Evolutionary conservation across 2,113 vertebrate species (phyloP).

Genomic region (Synodontis membranacea): DNA sequence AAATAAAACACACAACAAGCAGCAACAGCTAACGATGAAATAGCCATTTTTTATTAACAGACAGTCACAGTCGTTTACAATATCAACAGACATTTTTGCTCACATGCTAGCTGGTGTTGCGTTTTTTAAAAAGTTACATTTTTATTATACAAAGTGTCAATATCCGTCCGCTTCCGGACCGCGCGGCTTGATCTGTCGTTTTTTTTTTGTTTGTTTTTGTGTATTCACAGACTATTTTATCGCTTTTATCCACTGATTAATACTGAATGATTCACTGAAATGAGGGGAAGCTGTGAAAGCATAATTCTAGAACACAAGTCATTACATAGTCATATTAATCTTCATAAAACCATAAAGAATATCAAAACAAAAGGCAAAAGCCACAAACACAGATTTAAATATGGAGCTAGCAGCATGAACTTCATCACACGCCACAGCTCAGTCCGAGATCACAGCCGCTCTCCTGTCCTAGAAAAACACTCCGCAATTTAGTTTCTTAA

Average conservation of each 20-base stretch:
- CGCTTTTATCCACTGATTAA: conserved; percentile 46
- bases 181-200: conserved; percentile 25
- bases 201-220: background rate
- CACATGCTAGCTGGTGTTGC: conserved; percentile 85
- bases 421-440: background rate
- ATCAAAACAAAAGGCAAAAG: conserved; percentile 9
- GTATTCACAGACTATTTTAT: conserved; percentile 39
- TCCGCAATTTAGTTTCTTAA: background rate
- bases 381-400: conserved; percentile 26
- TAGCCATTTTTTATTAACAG: conserved; percentile 84
- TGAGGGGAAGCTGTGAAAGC: conserved; percentile 43
- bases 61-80: conserved; percentile 90
- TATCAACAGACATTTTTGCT: conserved; percentile 84
- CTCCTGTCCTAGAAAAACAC: background rate
- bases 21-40: conserved; percentile 47
- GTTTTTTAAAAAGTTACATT: conserved; percentile 59
- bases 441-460: conserved; percentile 27
- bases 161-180: conserved; percentile 40
- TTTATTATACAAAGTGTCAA: conserved; percentile 56
- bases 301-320: background rate
- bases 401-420: conserved; percentile 15
- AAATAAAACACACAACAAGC: conserved; percentile 2
- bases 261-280: conserved; percentile 55
- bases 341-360: conserved; percentile 21
- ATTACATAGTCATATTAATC: background rate